phyloP scores from a whole-genome alignment of 2,113 vertebrate species.

The Chunga burmeisteri region DNA sequence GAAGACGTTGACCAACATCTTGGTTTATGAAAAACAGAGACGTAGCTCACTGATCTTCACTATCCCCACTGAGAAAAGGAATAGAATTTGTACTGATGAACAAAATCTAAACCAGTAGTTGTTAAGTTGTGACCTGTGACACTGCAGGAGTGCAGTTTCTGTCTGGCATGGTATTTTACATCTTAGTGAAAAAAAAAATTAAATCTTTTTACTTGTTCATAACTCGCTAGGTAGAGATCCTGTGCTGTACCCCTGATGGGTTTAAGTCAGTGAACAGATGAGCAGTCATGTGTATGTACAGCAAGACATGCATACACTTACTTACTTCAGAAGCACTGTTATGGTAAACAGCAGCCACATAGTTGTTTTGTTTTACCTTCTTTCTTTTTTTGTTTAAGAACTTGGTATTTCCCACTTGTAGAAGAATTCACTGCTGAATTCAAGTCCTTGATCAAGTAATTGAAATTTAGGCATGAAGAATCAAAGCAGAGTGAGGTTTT shows the following conservation, averaged over 20 bases:
- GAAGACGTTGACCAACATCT: neutral
- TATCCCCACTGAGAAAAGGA: neutral
- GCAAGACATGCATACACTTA: fast-evolving
- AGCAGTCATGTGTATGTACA: fast-evolving
- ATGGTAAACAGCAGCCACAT: neutral
- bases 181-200: neutral
- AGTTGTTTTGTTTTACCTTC: neutral
- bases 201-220: neutral
- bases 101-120: neutral
- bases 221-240: neutral
- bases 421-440: constrained; percentile 53
- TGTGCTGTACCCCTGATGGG: neutral
- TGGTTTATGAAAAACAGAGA: neutral
- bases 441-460: constrained; percentile 68
- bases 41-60: neutral
- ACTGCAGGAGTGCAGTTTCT: neutral
- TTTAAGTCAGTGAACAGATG: neutral
- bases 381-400: constrained; percentile 1
- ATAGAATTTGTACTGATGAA: neutral
- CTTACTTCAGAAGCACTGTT: neutral
- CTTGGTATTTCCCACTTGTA: neutral
- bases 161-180: neutral
- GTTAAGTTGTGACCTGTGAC: neutral
- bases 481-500: constrained; percentile 55
- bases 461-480: constrained; percentile 61